Base-by-base conservation (phyloP, 2,797 vertebrate species). In the Ispidina lecontei region DNA sequence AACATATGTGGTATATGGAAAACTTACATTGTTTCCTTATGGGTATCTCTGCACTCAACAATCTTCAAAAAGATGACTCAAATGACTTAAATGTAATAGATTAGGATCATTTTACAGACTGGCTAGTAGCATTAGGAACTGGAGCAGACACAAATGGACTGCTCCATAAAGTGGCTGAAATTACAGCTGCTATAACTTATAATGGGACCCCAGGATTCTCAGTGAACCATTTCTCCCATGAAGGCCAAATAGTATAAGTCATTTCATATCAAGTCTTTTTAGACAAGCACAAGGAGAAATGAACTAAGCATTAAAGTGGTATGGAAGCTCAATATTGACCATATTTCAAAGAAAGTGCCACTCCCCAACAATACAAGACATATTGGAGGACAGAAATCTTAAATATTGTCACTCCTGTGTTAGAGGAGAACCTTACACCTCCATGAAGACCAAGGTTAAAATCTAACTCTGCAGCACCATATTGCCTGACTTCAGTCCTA, bases 21-120 rank as follows among this genome's bases (percentile, higher is more conserved):
- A 97, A 97, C 91, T 92, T 96, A 96, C 94, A 97, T 97, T 97
- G 94, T 95, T 97, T 97, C 97, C 97, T 83, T 97, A 97, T 97
- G 97, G 94, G 65, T 76, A 68, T 96, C 91, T 69, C 33, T 41
- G 18, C 77, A 88, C 87, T 93, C 74, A 89, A 90, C 82, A 90
- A 67, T 93, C 92, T 97, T 97, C 96, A 97, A 97, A 97, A 97
- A 97, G 97, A 96, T 96, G 91, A 96, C 96, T 96, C 91, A 95
- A 97, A 96, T 95, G 95, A 95, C 95, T 96, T 94, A 95, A 96
- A 94, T 13, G 60, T 93, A 96, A 95, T 93, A 97, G 97, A 97
- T 97, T 95, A 94, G 93, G 95, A 96, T 97, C 96, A 84, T 90
- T 96, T 97, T 97, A 97, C 96, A 97, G 90, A 37, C 70, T 94